Percentiles rank a stretch among this genome's conserved stretches.
Evolutionary conservation across 1,140 invertebrate species (phyloP).

Genomic region (Chironomus striatipennis): DNA sequence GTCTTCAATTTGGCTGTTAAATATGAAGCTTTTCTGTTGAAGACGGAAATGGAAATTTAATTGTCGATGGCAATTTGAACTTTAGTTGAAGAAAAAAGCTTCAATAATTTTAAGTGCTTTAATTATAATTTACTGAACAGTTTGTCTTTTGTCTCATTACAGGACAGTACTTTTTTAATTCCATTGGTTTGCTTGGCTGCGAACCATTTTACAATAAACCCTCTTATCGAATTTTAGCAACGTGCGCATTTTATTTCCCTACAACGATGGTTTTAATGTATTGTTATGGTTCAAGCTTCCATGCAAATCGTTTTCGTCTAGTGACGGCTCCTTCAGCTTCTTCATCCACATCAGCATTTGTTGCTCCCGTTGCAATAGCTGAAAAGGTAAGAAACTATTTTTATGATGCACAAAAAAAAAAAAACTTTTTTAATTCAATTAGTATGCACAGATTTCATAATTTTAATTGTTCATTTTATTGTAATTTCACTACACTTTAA

Average conservation of each 20-base stretch:
- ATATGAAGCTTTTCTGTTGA: no score
- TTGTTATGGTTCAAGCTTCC: slow-evolving; percentile 79
- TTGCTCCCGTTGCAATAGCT: slow-evolving; percentile 11
- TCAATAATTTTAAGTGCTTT: no score
- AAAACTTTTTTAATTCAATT: no score
- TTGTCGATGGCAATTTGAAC: no score
- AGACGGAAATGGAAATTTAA: no score
- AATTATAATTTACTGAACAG: no score
- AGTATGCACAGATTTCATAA: no score
- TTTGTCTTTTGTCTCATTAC: neutral
- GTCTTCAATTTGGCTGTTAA: no score
- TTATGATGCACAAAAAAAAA: no score
- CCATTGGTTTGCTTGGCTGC: slow-evolving; percentile 71
- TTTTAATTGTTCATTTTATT: no score
- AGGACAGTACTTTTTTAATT: slow-evolving; percentile 71
- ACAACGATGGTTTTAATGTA: slow-evolving; percentile 86
- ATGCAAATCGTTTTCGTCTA: slow-evolving; percentile 68
- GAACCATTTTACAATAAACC: slow-evolving; percentile 73
- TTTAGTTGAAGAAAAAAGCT: no score
- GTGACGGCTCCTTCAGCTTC: slow-evolving; percentile 42
- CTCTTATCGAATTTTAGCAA: slow-evolving; percentile 66
- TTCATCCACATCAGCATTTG: slow-evolving; percentile 31
- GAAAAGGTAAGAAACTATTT: neutral
- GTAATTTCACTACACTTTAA: no score
- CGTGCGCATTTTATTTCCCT: slow-evolving; percentile 78